These are phyloP conservation scores for Nasalis larvatus DNA, from an alignment of 2,113 vertebrate genomes.

Conservation along the genomic window DNA sequence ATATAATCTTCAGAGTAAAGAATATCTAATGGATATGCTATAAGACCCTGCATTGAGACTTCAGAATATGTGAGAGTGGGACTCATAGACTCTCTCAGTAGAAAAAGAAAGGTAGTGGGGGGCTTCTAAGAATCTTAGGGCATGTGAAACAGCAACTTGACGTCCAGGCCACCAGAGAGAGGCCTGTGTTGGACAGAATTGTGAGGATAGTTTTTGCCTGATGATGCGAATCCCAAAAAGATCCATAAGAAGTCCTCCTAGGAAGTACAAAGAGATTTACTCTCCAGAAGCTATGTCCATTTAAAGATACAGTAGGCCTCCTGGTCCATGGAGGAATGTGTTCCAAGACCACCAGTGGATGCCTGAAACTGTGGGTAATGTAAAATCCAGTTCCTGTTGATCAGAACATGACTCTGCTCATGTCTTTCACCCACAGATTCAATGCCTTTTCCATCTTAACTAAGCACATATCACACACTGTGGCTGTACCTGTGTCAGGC, in stretches of 20 bases:
- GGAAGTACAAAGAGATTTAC: background rate
- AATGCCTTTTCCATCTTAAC: background rate
- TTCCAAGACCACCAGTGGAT: background rate
- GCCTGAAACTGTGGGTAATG: background rate
- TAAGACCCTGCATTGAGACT: background rate
- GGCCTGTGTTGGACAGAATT: fast-evolving
- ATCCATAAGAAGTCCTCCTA: background rate
- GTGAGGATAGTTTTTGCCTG: background rate
- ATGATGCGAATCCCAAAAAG: background rate
- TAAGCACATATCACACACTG: background rate
- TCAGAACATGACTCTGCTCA: background rate
- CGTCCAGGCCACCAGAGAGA: background rate
- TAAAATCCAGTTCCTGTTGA: background rate
- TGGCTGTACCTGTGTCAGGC: fast-evolving
- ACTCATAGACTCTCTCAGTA: background rate
- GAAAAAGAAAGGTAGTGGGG: background rate
- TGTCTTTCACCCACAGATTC: background rate
- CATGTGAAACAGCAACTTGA: background rate
- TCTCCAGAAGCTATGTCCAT: background rate
- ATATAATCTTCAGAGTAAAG: background rate
- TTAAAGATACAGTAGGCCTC: background rate
- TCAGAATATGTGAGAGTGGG: background rate
- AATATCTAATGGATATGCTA: background rate
- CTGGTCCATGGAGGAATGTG: background rate
- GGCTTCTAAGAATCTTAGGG: background rate